phyloP scores from a whole-genome alignment of 2,888 invertebrate genomes.

The Anorthoa munda region DNA sequence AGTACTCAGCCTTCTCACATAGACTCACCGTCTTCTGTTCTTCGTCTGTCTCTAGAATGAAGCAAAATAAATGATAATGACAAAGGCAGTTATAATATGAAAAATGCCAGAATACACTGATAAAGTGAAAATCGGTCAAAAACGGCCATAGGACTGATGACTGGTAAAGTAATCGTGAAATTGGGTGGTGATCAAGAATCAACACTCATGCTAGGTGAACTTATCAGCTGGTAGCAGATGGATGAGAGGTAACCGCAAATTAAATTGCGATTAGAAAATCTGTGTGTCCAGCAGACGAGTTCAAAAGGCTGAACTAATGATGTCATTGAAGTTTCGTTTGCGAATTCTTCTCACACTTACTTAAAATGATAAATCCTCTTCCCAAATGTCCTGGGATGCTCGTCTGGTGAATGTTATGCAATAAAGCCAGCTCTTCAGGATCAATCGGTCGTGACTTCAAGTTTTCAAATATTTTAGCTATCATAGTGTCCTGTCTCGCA shows the following conservation, averaged over 20 bases:
- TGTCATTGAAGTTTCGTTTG: not conserved
- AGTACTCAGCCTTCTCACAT: constrained; percentile 74
- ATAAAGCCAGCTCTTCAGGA: constrained; percentile 81
- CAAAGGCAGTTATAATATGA: not conserved
- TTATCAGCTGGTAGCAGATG: not conserved
- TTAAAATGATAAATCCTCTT: constrained; percentile 79
- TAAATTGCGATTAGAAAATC: not conserved
- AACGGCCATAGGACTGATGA: not conserved
- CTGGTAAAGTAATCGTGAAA: not conserved
- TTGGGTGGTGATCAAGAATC: not conserved
- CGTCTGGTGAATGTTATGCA: constrained; percentile 79
- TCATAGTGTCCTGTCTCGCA: constrained; percentile 75
- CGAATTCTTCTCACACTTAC: constrained; percentile 61
- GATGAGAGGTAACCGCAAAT: not conserved
- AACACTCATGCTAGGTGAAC: not conserved
- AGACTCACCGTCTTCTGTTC: constrained; percentile 72
- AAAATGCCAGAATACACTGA: not conserved
- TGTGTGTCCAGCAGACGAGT: not conserved
- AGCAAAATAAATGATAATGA: not conserved
- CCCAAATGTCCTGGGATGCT: constrained; percentile 81
- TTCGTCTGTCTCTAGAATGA: constrained; percentile 73
- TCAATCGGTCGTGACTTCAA: constrained; percentile 80
- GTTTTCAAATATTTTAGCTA: constrained; percentile 73
- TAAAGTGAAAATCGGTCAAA: not conserved
- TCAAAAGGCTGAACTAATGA: not conserved